A percentile compares a stretch with the other conserved stretches of the same genome.
Conservation (phyloP, 2,113 vertebrate species). For the Corythornis cristatus region DNA sequence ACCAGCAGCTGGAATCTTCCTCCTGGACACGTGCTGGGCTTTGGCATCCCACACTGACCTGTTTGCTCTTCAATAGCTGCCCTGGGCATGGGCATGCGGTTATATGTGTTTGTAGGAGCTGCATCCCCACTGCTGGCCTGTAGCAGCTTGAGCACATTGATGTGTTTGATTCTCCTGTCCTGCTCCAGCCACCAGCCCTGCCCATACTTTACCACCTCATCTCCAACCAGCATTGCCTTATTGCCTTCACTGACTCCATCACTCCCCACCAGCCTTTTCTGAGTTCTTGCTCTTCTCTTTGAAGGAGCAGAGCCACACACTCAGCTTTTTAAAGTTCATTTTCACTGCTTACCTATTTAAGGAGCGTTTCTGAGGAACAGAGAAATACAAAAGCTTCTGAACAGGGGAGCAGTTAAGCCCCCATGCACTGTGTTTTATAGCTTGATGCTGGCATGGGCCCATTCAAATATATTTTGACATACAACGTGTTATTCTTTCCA, state of each 20-base stretch:
- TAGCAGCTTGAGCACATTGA: not conserved
- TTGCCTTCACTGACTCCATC: not conserved
- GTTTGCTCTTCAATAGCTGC: fast-evolving
- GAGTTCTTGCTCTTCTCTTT: not conserved
- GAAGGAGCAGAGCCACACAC: not conserved
- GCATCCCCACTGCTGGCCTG: not conserved
- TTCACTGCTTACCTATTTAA: not conserved
- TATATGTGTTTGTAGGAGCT: not conserved
- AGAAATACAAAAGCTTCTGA: not conserved
- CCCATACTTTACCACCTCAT: not conserved
- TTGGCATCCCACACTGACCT: not conserved
- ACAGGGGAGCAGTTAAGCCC: not conserved
- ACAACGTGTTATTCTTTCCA: conserved; percentile 1
- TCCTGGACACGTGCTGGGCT: not conserved
- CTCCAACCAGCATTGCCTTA: not conserved
- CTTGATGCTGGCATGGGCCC: not conserved
- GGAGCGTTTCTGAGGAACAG: not conserved
- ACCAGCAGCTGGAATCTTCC: not conserved
- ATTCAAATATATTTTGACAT: conserved; percentile 24
- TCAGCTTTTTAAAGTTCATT: not conserved
- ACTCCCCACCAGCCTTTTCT: not conserved
- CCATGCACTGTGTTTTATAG: not conserved
- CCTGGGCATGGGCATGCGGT: not conserved
- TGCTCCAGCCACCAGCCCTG: not conserved
- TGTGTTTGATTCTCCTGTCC: fast-evolving